Conservation (phyloP, 2,797 vertebrate genomes). For the Diplodus sargus region DNA sequence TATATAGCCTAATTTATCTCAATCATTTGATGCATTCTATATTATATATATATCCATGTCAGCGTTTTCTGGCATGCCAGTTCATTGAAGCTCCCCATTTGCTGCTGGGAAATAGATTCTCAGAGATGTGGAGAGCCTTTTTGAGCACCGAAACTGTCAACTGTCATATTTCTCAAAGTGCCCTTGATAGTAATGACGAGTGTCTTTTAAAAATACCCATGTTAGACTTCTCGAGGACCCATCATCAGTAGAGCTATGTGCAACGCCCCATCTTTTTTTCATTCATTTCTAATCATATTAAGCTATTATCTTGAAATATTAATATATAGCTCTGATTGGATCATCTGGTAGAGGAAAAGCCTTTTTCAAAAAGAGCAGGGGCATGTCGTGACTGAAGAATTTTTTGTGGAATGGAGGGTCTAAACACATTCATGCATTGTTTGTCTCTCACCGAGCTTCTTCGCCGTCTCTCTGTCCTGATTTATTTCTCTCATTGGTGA, state of each 20-base stretch:
- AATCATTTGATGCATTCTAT: neutral
- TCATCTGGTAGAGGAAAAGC: slow-evolving; percentile 4
- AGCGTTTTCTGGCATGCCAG: neutral
- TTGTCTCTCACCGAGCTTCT: slow-evolving; percentile 25
- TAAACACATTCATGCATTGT: slow-evolving; percentile 31
- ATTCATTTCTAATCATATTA: slow-evolving; percentile 50
- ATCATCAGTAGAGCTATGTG: slow-evolving; percentile 19
- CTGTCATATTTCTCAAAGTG: slow-evolving; percentile 36
- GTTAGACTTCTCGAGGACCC: slow-evolving; percentile 22
- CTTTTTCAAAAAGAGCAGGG: slow-evolving; percentile 3
- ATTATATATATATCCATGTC: too few relatives aligned
- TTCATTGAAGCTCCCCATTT: slow-evolving; percentile 8
- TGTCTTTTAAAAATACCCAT: slow-evolving; percentile 28
- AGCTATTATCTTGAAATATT: slow-evolving; percentile 61
- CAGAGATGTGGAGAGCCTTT: slow-evolving; percentile 16
- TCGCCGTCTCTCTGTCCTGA: slow-evolving; percentile 28
- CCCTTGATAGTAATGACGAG: slow-evolving; percentile 25
- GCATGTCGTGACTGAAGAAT: slow-evolving; percentile 4
- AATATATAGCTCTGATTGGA: slow-evolving; percentile 41
- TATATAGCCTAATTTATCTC: neutral
- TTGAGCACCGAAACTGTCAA: slow-evolving; percentile 1
- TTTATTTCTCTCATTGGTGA: slow-evolving; percentile 70
- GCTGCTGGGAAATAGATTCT: slow-evolving; percentile 9
- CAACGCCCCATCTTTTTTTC: slow-evolving; percentile 25
- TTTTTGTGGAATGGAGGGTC: slow-evolving; percentile 10